These are phyloP conservation scores for Leucophenga maculata DNA, from an alignment of 2,888 invertebrate species.

Conservation along the genomic window DNA sequence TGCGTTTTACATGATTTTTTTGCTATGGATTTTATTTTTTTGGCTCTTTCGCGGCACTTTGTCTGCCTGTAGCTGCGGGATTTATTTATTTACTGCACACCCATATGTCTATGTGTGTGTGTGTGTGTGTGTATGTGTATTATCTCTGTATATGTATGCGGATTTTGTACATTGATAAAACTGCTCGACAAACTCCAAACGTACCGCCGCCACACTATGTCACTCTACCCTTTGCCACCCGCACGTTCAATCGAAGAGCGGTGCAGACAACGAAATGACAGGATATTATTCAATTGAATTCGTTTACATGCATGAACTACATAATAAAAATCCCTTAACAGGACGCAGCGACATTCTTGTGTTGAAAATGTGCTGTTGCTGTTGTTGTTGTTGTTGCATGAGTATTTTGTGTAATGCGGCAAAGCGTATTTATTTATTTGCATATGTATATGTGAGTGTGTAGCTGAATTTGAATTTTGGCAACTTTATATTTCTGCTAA, in stretches of 20 bases:
- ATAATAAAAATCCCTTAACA: conserved; percentile 53
- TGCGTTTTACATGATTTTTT: conserved; percentile 14
- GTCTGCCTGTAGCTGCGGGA: conserved; percentile 42
- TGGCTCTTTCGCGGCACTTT: conserved; percentile 12
- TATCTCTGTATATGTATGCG: conserved; percentile 28
- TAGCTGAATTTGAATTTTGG: not conserved
- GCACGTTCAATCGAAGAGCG: conserved; percentile 1
- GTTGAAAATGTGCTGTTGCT: not conserved
- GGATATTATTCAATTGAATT: conserved; percentile 69
- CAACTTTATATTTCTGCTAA: not conserved
- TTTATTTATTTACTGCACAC: conserved; percentile 56
- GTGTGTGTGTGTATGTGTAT: conserved; percentile 8
- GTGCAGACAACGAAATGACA: conserved; percentile 64
- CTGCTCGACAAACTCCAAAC: conserved; percentile 49
- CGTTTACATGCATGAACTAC: conserved; percentile 64
- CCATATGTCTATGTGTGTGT: conserved; percentile 9
- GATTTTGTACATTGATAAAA: conserved; percentile 60
- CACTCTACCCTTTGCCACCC: conserved; percentile 12
- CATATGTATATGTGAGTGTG: not conserved
- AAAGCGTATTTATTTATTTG: conserved; percentile 14
- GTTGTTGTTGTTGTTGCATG: conserved; percentile 5
- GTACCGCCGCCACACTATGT: conserved; percentile 24
- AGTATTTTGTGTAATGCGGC: conserved; percentile 11
- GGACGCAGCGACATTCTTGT: not conserved
- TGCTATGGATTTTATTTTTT: conserved; percentile 4